phyloP scores from a whole-genome alignment of 2,888 invertebrate species.

The Itoplectis maculator region DNA sequence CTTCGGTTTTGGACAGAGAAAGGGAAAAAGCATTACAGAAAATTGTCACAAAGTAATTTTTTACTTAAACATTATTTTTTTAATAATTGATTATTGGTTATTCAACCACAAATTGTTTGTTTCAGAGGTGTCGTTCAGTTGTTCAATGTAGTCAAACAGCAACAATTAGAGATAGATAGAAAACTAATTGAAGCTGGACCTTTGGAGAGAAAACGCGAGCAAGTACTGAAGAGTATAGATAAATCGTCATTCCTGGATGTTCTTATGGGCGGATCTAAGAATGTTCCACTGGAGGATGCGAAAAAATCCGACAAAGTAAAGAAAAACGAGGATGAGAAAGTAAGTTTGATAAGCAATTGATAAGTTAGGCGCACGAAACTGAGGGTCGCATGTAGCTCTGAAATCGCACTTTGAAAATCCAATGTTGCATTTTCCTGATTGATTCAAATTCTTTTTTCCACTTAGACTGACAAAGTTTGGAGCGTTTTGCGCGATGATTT shows the following conservation, averaged over 20 bases:
- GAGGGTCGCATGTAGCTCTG: no score
- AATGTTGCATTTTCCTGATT: not conserved
- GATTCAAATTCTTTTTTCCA: conserved; percentile 38
- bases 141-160: conserved; percentile 95
- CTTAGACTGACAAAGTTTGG: conserved; percentile 82
- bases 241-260: conserved; percentile 92
- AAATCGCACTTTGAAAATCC: not conserved
- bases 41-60: conserved; percentile 90
- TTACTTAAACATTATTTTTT: conserved; percentile 47
- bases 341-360: conserved; percentile 65
- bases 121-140: conserved; percentile 95
- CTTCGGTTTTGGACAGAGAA: conserved; percentile 90
- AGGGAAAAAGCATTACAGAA: conserved; percentile 91
- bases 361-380: not conserved
- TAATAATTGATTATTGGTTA: conserved; percentile 26
- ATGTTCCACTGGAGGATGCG: conserved; percentile 83
- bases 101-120: conserved; percentile 33
- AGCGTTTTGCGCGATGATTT: conserved; percentile 91
- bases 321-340: conserved; percentile 83
- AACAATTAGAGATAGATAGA: conserved; percentile 91
- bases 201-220: conserved; percentile 91
- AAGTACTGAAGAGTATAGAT: conserved; percentile 90
- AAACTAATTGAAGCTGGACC: conserved; percentile 90
- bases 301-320: conserved; percentile 84
- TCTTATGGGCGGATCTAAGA: conserved; percentile 88